Base-by-base conservation (phyloP, 2,797 vertebrate species). In the Enteromius mattozi region DNA sequence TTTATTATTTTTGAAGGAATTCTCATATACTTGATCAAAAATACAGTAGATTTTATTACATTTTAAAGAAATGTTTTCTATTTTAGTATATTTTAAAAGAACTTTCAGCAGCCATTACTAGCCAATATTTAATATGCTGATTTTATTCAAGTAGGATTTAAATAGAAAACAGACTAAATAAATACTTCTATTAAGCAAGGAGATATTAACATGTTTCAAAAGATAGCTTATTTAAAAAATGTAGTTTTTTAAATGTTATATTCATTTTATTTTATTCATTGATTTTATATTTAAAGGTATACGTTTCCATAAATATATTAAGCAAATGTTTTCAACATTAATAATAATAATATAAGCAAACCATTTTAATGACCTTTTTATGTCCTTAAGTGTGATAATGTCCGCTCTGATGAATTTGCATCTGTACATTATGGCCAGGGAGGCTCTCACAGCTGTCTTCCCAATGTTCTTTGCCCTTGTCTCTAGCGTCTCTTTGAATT, bases 401-500 rank as follows among this genome's bases (percentile, higher is more conserved):
- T 83, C 51, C 35, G 33, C 47, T 70, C 70, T 66, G 78, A 85
- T 86, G 47, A 81, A 82, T 84, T 47, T 81, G 69, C 63, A 24
- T 84, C 54, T 35, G 17, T 37, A 49, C 33, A 24, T 65, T 71
- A 74, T 33, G 47, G 13, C 54, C 54, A 45, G 61, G 35, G 21
- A 82, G 81, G 35, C 35, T 68, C 75, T 79, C 30, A 37, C 35
- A 19, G 54, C 85, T 80, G 79, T 74, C 72, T 66, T 71, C 77
- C 35, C 83, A 72, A 86, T 87, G 81, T 86, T 81, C 78, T 78
- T 13, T 91, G 84, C 74, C 87, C 82, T 78, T 71, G 56, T 79
- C 81, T 74, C 19, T 42, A 35, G 86, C 90, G 91, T 93, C 91
- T 78, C 88, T 92, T 92, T 92, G 92, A 93, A 94, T 95, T 93